Evolutionary conservation across 2,888 invertebrate species (phyloP), one percentile per base, ranked within the genome.

Genomic region (Apodemia duryi): DNA sequence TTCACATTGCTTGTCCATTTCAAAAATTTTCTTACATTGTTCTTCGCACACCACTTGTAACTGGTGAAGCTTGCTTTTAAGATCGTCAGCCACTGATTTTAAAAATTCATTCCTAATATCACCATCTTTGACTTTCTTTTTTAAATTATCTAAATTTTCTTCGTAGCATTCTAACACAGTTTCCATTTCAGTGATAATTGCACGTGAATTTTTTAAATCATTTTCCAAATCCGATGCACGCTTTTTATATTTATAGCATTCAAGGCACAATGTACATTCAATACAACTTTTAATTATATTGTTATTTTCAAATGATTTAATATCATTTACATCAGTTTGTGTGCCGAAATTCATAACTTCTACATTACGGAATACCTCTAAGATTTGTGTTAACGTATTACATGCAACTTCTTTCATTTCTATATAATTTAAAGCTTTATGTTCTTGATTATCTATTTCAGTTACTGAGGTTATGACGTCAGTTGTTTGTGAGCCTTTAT

Each of bases 161-260:
- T 88, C 89, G 64, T 85, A 89, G 38, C 69, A 74, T 1, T 74
- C 73, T 32, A 91, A 69, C 68, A 84, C 82, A 2, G 52, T 41
- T 72, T 83, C 73, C 75, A 88, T 76, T 63, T 84, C 80, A 21
- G 70, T 71, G 7, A 82, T 64, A 7, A 74, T 74, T 32, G 64
- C 68, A 38, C 78, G 76, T 0, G 82, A 80, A 29, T 69, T 68
- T 63, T 66, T 72, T 3, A 82, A 52, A 21, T 86, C 82, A 13
- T 65, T 76, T 76, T 88, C 82, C 64, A 88, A 77, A 71, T 81
- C 79, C 0, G 69, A 67, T 2, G 77, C 73, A 62, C 83, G 75
- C 46, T 68, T 73, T 52, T 74, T 79, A 6, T 74, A 57, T 57
- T 73, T 79, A 11, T 79, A 79, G 70, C 87, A 91, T 70, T 86